Percentiles rank a stretch among this genome's conserved stretches.
Evolutionary conservation across 2,797 vertebrate genomes (phyloP).

Genomic region (Sus cebifrons): DNA sequence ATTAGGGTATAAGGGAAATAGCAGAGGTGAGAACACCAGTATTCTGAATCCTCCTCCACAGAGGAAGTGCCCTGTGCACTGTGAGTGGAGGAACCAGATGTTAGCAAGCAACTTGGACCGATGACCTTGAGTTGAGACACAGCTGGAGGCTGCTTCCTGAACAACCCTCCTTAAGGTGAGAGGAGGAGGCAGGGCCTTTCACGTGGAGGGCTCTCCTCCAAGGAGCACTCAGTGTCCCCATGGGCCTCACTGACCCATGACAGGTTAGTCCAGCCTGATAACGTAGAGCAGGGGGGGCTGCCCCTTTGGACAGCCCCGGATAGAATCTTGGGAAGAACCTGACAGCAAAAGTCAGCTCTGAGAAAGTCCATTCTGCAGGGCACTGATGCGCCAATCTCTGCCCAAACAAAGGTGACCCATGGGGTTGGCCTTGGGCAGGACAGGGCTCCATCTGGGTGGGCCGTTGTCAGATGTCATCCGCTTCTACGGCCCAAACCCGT

Average conservation of each 20-base stretch:
- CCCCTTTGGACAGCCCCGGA: background rate
- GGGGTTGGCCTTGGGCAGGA: background rate
- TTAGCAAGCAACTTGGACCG: background rate
- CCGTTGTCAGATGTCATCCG: background rate
- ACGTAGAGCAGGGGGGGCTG: accelerated
- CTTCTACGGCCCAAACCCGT: background rate
- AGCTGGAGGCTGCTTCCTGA: background rate
- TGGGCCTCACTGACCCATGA: background rate
- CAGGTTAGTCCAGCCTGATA: background rate
- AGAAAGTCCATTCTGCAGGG: background rate
- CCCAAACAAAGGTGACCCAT: background rate
- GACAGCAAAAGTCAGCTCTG: background rate
- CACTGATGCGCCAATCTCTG: background rate
- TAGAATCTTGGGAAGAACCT: background rate
- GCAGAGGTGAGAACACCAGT: background rate
- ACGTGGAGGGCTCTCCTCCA: background rate
- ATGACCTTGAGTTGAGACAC: background rate
- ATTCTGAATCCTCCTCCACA: background rate
- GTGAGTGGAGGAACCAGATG: too few relatives aligned
- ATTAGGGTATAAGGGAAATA: background rate
- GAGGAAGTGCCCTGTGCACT: background rate
- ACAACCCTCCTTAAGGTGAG: background rate
- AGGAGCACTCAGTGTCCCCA: accelerated
- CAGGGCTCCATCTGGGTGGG: background rate
- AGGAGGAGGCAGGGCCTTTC: too few relatives aligned